Evolutionary conservation across 2,888 invertebrate species (phyloP), one percentile per base, ranked within the genome.

Genomic region (Eupsilia transversa): DNA sequence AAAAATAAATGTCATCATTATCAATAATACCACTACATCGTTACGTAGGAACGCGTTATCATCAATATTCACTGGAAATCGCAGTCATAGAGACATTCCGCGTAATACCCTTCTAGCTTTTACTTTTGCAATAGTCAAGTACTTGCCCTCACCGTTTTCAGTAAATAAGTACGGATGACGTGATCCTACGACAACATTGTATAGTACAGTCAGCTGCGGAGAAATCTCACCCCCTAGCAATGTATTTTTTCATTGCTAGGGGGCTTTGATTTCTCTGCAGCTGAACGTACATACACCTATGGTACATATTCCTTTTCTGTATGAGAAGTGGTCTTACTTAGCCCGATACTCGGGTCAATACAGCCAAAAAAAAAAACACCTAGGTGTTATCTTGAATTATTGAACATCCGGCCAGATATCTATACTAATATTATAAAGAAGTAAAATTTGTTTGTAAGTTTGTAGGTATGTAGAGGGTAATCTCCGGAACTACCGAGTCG

Each of bases 11-110:
- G 49, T 35, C 33, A 77, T 54, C 23, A 35, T 41, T 27, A 76
- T 20, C 27, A 72, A 38, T 30, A 43, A 35, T 46, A 30, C 1
- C 20, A 27, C 23, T 23, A 46, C 46, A 38, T 38, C 7, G 35
- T 10, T 33, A 71, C n/a, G 23, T 71, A 70, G 49, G 49, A 72
- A 41, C 30, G 12, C 38, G 30, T 56, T 72, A 43, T 73, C 52
- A 43, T 73, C 52, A 33, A 60, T 33, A 20, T 72, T 74, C 41
- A 41, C 33, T 41, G 17, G 10, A 27, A 73, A 73, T 41, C 14
- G 30, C 35, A 10, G 6, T 23, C 20, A 41, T 12, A 27, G 14
- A 35, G 9, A 6, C 17, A 49, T 35, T 14, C 10, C 35, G 46
- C 27, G 27, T 68, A 35, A 14, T 70, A 23, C 9, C 27, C 27